These are phyloP conservation scores for Sericinus montela DNA, from an alignment of 2,888 invertebrate genomes.

Conservation along the genomic window DNA sequence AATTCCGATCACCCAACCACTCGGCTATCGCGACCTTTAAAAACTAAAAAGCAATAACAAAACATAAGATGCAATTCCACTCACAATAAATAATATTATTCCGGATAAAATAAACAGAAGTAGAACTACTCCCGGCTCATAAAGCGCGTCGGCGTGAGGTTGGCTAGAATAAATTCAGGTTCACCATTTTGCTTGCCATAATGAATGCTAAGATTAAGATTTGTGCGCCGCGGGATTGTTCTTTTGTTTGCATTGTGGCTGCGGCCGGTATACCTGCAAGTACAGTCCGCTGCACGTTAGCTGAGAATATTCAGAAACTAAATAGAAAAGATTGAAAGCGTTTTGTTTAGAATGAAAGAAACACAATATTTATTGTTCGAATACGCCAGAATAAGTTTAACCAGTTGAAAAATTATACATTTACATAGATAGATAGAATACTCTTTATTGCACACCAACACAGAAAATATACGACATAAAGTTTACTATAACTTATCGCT, in stretches of 20 bases:
- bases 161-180: constrained; percentile 75
- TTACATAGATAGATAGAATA: too few species aligned
- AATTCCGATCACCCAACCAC: too few species aligned
- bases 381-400: too few species aligned
- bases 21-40: too few species aligned
- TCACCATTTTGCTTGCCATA: constrained; percentile 64
- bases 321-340: too few species aligned
- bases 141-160: constrained; percentile 44
- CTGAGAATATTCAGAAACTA: too few species aligned
- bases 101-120: constrained; percentile 10
- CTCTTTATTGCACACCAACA: too few species aligned
- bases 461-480: too few species aligned
- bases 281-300: constrained; percentile 27
- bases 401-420: too few species aligned
- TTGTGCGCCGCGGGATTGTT: constrained; percentile 63
- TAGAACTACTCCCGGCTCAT: constrained; percentile 46
- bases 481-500: too few species aligned
- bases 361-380: too few species aligned
- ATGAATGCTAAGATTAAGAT: constrained; percentile 78
- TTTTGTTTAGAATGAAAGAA: too few species aligned
- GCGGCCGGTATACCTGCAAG: constrained; percentile 32
- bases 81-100: constrained; percentile 8
- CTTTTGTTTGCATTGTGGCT: constrained; percentile 74
- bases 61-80: neutral
- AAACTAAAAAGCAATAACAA: neutral